Conservation (phyloP, 2,113 vertebrate genomes). For the Centropus unirufus region DNA sequence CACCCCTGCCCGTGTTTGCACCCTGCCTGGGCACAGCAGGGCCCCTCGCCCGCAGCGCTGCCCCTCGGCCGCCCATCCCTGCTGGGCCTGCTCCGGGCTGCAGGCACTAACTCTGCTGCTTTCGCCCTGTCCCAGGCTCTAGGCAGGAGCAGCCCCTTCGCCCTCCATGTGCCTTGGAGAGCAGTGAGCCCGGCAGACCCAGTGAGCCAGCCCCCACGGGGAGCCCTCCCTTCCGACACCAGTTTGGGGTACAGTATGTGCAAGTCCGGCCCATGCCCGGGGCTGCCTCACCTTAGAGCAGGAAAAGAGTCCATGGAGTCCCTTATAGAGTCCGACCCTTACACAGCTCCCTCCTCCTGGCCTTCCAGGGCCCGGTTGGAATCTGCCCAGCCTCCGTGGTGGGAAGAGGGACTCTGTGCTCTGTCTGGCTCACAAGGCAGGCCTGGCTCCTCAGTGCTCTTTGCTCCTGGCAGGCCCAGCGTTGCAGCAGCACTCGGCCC, state of each 20-base stretch:
- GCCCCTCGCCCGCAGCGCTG: not conserved
- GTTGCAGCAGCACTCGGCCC: not conserved
- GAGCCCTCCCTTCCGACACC: constrained; percentile 54
- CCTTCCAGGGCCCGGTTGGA: not conserved
- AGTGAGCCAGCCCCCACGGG: constrained; percentile 23
- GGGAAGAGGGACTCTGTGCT: not conserved
- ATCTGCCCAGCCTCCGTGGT: not conserved
- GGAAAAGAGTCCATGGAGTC: not conserved
- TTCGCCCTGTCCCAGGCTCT: constrained; percentile 63
- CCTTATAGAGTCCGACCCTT: not conserved
- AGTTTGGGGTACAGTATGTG: constrained; percentile 68
- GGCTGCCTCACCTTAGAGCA: not conserved
- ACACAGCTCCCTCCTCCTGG: not conserved
- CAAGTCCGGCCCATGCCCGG: not conserved
- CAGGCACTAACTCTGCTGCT: constrained; percentile 48
- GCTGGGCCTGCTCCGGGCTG: not conserved
- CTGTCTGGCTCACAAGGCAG: not conserved
- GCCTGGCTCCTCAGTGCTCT: not conserved
- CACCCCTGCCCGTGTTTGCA: not conserved
- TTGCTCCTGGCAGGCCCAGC: not conserved
- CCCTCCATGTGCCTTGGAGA: constrained; percentile 60
- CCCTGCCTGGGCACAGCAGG: not conserved
- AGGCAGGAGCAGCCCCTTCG: constrained; percentile 60
- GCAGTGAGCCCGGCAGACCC: constrained; percentile 46
- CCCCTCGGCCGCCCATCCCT: not conserved